A percentile compares a stretch with the other conserved stretches of the same genome.
These are phyloP conservation scores for Ophiodon elongatus DNA, from an alignment of 2,113 vertebrate genomes.

Conservation along the genomic window DNA sequence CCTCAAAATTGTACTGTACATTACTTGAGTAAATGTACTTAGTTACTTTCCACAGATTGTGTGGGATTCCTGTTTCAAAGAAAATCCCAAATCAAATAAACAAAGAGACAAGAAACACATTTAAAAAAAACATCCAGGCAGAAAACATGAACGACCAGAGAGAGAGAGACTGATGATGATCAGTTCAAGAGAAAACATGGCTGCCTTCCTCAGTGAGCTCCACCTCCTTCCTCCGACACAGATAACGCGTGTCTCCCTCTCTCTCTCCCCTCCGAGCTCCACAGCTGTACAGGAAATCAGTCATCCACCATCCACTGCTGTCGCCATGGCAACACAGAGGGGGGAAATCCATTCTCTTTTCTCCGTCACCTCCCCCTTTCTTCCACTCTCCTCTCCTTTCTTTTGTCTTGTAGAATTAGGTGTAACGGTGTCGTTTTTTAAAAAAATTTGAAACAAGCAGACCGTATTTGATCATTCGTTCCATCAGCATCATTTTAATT, in stretches of 20 bases:
- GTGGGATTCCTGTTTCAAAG: not conserved
- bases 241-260: slow-evolving; percentile 40
- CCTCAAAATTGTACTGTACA: too few relatives aligned
- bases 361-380: slow-evolving; percentile 42
- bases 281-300: slow-evolving; percentile 87
- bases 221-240: slow-evolving; percentile 57
- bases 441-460: not conserved
- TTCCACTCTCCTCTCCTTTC: slow-evolving; percentile 17
- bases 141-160: not conserved
- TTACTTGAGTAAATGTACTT: too few relatives aligned
- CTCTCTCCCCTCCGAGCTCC: slow-evolving; percentile 57
- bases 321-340: slow-evolving; percentile 85
- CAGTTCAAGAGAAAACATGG: slow-evolving; percentile 47
- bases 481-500: not conserved
- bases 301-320: slow-evolving; percentile 78
- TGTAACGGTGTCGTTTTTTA: slow-evolving; percentile 7
- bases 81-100: not conserved
- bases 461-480: not conserved
- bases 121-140: not conserved
- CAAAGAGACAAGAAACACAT: not conserved
- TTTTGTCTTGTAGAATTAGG: slow-evolving; percentile 53
- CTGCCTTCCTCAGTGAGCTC: slow-evolving; percentile 44
- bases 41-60: not conserved
- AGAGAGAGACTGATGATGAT: not conserved
- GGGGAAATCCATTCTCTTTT: slow-evolving; percentile 76